Evolutionary conservation across 2,797 vertebrate species (phyloP).

Genomic region (Melanotaenia boesemani): DNA sequence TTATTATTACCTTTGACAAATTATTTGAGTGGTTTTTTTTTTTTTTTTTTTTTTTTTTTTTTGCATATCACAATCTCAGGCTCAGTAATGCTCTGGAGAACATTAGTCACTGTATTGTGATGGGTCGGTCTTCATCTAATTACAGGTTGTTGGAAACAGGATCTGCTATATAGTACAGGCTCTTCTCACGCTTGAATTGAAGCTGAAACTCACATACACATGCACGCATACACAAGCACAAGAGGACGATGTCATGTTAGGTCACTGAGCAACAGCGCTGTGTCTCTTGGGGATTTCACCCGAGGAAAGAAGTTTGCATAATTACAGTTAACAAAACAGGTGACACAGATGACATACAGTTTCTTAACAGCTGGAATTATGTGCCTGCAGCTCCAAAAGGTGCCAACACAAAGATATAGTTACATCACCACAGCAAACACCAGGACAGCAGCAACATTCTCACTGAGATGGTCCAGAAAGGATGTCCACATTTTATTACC

Average conservation of each 20-base stretch:
- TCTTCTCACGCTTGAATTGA: slow-evolving; percentile 23
- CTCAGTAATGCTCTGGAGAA: slow-evolving; percentile 35
- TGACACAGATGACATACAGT: background rate
- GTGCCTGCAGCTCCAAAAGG: background rate
- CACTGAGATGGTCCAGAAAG: no score
- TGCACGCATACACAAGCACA: slow-evolving; percentile 11
- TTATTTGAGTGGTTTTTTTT: no score
- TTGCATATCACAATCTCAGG: background rate
- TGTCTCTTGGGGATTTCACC: slow-evolving; percentile 22
- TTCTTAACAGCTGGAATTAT: background rate
- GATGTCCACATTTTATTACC: no score
- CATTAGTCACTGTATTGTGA: slow-evolving; percentile 43
- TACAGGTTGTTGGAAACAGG: slow-evolving; percentile 53
- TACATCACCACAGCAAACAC: no score
- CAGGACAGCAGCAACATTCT: no score
- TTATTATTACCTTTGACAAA: no score
- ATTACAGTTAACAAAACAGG: slow-evolving; percentile 21
- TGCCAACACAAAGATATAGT: no score
- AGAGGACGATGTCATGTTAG: slow-evolving; percentile 43
- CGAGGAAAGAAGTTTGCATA: slow-evolving; percentile 30
- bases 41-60: no score
- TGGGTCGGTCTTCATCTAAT: slow-evolving; percentile 51
- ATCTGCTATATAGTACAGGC: slow-evolving; percentile 48
- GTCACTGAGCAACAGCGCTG: slow-evolving; percentile 25
- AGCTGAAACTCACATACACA: slow-evolving; percentile 2